A percentile compares a stretch with the other conserved stretches of the same genome.
Evolutionary conservation across 2,888 invertebrate species (phyloP).

Genomic region (Drosophila glabriapex): DNA sequence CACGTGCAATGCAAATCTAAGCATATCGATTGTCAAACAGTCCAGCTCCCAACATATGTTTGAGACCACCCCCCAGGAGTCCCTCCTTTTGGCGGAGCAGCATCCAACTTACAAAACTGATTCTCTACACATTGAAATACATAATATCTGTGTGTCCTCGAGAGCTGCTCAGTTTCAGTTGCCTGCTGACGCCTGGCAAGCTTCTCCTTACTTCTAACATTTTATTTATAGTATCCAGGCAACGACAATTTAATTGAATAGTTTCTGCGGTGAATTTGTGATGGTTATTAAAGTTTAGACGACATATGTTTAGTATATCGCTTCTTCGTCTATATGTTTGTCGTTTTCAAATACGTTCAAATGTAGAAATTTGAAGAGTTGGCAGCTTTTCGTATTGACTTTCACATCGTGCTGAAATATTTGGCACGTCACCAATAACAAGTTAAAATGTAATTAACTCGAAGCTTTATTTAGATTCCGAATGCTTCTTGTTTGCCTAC

Average conservation of each 20-base stretch:
- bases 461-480: not conserved
- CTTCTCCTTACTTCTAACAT: not conserved
- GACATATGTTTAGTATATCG: not conserved
- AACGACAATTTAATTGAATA: not conserved
- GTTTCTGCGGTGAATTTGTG: not conserved
- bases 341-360: not conserved
- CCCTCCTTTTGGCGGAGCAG: not conserved
- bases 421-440: not conserved
- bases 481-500: not conserved
- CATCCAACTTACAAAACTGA: not conserved
- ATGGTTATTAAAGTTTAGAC: not conserved
- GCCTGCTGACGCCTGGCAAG: not conserved
- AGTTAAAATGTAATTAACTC: not conserved
- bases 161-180: not conserved
- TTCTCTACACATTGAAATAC: not conserved
- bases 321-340: too few species aligned
- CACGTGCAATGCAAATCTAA: not conserved
- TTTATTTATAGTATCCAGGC: not conserved
- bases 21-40: not conserved
- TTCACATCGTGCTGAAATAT: not conserved
- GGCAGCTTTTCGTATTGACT: not conserved
- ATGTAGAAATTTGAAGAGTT: not conserved
- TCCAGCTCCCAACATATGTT: not conserved
- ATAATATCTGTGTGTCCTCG: not conserved
- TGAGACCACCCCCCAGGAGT: not conserved